A percentile compares a stretch with the other conserved stretches of the same genome.
These are phyloP conservation scores for Caradrina clavipalpis DNA, from an alignment of 2,888 invertebrate genomes.

Conservation along the genomic window DNA sequence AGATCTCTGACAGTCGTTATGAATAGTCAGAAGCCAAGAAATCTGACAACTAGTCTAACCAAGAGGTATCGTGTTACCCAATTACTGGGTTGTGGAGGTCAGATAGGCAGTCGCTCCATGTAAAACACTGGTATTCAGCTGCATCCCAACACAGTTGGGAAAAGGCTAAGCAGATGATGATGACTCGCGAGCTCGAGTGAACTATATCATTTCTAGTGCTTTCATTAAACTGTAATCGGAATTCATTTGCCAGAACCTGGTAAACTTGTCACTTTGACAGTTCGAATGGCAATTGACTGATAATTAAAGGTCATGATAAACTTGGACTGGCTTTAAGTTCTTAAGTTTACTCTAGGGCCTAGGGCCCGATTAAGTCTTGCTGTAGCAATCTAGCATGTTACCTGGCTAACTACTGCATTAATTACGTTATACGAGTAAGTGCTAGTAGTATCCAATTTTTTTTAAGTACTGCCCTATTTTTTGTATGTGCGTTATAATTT, in stretches of 20 bases:
- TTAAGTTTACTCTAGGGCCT: slow-evolving; percentile 39
- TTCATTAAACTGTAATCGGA: background rate
- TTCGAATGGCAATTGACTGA: background rate
- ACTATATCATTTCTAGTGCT: slow-evolving; percentile 6
- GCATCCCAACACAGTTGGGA: too few species aligned
- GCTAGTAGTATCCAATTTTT: slow-evolving; percentile 34
- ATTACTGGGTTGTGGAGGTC: too few species aligned
- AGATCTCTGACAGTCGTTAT: too few species aligned
- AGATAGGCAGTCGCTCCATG: too few species aligned
- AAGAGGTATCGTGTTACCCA: too few species aligned
- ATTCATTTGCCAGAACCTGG: slow-evolving; percentile 4
- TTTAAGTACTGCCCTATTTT: background rate
- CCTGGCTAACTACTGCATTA: slow-evolving; percentile 42
- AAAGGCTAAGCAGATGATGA: too few species aligned
- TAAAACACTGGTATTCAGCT: too few species aligned
- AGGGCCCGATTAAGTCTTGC: slow-evolving; percentile 44
- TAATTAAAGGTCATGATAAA: background rate
- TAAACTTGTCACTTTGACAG: slow-evolving; percentile 1
- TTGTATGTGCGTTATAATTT: slow-evolving; percentile 27
- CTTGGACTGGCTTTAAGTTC: background rate
- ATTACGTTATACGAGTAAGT: slow-evolving; percentile 26
- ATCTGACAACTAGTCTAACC: too few species aligned
- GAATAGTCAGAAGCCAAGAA: too few species aligned
- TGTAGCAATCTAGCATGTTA: slow-evolving; percentile 52
- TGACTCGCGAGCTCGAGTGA: slow-evolving; percentile 29